phyloP scores from a whole-genome alignment of 1,140 invertebrate species.

The Eupeodes corollae region DNA sequence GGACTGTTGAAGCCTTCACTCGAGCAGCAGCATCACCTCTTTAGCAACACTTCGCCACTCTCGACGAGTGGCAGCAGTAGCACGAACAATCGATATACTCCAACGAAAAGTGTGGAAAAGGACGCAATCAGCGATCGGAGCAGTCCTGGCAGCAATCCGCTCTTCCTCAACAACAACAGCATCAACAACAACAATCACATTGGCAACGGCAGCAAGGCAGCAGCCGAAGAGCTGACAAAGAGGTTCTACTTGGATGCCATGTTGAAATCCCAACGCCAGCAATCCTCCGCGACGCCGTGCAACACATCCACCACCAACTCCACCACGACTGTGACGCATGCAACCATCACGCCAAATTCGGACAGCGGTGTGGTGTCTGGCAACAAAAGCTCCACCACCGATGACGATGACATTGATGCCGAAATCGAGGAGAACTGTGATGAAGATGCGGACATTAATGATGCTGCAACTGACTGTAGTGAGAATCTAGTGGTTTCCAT shows the following conservation, averaged over 20 bases:
- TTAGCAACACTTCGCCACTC: not conserved
- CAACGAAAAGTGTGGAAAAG: conserved; percentile 27
- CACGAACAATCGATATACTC: conserved; percentile 44
- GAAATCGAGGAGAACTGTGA: conserved; percentile 5
- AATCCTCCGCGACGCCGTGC: conserved; percentile 14
- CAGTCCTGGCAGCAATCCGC: conserved; percentile 2
- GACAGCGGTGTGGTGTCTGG: conserved; percentile 23
- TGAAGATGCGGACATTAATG: not conserved
- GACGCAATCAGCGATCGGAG: not conserved
- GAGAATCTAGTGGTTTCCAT: conserved; percentile 34
- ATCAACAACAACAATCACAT: conserved; percentile 24
- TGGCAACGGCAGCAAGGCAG: conserved; percentile 23
- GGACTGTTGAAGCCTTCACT: conserved; percentile 45
- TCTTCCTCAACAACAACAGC: conserved; percentile 1
- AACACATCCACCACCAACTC: conserved; percentile 20
- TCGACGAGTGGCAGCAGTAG: conserved; percentile 8
- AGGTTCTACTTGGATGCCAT: conserved; percentile 60
- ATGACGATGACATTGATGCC: conserved; percentile 17
- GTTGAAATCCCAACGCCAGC: conserved; percentile 48
- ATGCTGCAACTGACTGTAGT: not conserved
- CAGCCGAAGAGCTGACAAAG: conserved; percentile 48
- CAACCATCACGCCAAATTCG: conserved; percentile 31
- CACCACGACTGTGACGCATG: conserved; percentile 26
- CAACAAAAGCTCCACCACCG: conserved; percentile 25
- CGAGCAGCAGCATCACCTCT: conserved; percentile 12